These are phyloP conservation scores for Caenorhabditis becei DNA, from an alignment of 2,888 invertebrate genomes.

Conservation along the genomic window DNA sequence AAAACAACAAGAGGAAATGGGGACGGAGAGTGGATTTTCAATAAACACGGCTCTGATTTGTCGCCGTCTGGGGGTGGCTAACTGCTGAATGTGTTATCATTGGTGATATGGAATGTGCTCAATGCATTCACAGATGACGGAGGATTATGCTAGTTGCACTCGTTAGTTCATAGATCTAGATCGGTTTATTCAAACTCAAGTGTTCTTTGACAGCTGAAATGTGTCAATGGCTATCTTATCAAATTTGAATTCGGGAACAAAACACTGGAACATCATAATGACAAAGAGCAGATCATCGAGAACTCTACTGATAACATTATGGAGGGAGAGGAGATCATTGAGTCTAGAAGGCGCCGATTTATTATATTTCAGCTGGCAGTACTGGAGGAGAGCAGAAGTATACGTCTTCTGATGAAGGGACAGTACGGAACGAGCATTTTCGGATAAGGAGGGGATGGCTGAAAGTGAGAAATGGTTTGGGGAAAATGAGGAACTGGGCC, in stretches of 20 bases:
- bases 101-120: no score
- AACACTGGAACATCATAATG: constrained; percentile 10
- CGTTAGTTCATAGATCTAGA: no score
- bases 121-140: no score
- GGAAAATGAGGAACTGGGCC: neutral
- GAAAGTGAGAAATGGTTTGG: neutral
- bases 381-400: constrained; percentile 18
- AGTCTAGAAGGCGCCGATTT: constrained; percentile 17
- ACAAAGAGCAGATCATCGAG: constrained; percentile 35
- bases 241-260: neutral
- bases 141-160: no score
- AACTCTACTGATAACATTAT: constrained; percentile 12
- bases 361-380: constrained; percentile 18
- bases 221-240: neutral
- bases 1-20: no score
- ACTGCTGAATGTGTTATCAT: no score
- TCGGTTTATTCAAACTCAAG: no score
- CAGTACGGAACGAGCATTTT: constrained; percentile 4
- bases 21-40: no score
- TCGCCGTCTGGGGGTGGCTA: no score
- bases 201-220: neutral
- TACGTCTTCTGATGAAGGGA: constrained; percentile 14
- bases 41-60: no score
- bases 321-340: constrained; percentile 9
- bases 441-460: neutral